phyloP scores from a whole-genome alignment of 2,888 invertebrate genomes.

The Pyrocoelia pectoralis region DNA sequence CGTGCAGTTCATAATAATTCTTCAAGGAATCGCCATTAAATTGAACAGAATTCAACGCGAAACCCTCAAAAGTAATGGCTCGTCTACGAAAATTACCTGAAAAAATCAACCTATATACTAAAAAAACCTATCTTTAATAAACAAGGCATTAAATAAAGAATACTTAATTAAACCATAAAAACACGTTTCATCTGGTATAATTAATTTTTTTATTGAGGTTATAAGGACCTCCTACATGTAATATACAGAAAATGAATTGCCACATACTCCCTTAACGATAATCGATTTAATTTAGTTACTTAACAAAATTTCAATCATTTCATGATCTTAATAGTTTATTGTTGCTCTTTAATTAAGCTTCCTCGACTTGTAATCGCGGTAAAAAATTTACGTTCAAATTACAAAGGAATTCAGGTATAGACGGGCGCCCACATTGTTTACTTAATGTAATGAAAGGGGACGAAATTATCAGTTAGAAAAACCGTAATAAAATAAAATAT shows the following conservation, averaged over 20 bases:
- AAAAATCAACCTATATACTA: too few species aligned
- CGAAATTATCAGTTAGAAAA: conserved; percentile 11
- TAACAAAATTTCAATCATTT: background rate
- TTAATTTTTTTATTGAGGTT: conserved; percentile 7
- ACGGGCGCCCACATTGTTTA: background rate
- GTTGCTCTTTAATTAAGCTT: background rate
- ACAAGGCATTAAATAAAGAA: conserved; percentile 1
- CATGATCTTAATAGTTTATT: background rate
- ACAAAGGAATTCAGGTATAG: background rate
- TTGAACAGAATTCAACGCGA: too few species aligned
- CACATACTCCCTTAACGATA: background rate
- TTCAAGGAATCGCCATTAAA: too few species aligned
- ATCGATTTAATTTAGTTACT: background rate
- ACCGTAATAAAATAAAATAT: background rate
- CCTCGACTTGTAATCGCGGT: too few species aligned
- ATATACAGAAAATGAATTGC: conserved; percentile 7
- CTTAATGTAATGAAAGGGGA: background rate
- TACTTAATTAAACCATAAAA: conserved; percentile 24
- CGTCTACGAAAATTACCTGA: too few species aligned
- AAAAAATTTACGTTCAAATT: background rate
- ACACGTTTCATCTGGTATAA: conserved; percentile 16
- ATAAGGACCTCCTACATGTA: conserved; percentile 1
- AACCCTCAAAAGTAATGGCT: too few species aligned
- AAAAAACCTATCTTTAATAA: background rate
- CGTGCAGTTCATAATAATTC: too few species aligned